Percentiles rank a stretch among this genome's conserved stretches.
Evolutionary conservation across 2,888 invertebrate species (phyloP).

Genomic region (Herminia tarsipennalis): DNA sequence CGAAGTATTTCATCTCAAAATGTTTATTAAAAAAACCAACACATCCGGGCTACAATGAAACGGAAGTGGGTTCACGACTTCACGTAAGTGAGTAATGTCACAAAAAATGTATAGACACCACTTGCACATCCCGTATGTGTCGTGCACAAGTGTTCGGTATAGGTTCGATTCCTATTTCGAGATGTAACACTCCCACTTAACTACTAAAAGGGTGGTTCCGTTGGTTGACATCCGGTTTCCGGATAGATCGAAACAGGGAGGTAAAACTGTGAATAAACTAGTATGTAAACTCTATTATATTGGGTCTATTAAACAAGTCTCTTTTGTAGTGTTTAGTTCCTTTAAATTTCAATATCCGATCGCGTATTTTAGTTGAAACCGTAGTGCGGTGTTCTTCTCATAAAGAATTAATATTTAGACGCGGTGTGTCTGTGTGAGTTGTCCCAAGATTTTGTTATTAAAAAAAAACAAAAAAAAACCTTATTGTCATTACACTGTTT

Average conservation of each 20-base stretch:
- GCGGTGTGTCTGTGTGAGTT: too few species aligned
- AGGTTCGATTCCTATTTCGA: slow-evolving; percentile 51
- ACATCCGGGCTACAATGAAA: slow-evolving; percentile 65
- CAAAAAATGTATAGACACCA: slow-evolving; percentile 54
- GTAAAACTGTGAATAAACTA: too few species aligned
- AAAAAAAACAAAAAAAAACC: too few species aligned
- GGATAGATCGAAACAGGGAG: slow-evolving; percentile 2
- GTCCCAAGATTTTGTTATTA: too few species aligned
- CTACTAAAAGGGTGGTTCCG: slow-evolving; percentile 26
- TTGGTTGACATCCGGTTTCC: slow-evolving; percentile 36
- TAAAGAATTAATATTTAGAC: too few species aligned
- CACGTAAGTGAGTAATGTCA: slow-evolving; percentile 55
- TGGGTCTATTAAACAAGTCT: too few species aligned
- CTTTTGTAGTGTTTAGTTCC: too few species aligned
- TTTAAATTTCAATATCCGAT: too few species aligned
- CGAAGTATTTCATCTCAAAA: neutral
- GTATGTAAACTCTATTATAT: too few species aligned
- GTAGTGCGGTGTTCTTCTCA: too few species aligned
- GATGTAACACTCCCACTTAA: slow-evolving; percentile 36
- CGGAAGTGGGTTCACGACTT: slow-evolving; percentile 61
- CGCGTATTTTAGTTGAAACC: too few species aligned
- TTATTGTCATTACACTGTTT: too few species aligned
- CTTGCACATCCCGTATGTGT: slow-evolving; percentile 49
- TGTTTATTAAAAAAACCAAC: neutral
- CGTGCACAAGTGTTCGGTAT: slow-evolving; percentile 66